These are phyloP conservation scores for Apodemia mormo DNA, from an alignment of 2,888 invertebrate genomes.

Conservation along the genomic window DNA sequence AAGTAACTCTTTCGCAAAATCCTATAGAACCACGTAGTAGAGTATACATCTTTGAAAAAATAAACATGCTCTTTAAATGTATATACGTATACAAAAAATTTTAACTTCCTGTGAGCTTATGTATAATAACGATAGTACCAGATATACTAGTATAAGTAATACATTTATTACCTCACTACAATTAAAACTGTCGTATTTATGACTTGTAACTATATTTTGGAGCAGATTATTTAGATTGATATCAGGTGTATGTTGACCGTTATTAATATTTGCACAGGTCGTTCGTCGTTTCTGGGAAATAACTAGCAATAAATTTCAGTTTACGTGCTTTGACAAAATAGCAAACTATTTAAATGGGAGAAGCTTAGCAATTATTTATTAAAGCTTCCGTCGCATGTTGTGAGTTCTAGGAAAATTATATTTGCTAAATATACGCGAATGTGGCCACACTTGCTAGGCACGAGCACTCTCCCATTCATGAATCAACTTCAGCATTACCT, in stretches of 20 bases:
- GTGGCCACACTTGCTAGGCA: slow-evolving; percentile 55
- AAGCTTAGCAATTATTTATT: slow-evolving; percentile 40
- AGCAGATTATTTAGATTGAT: not conserved
- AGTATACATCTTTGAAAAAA: no score
- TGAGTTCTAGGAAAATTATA: slow-evolving; percentile 70
- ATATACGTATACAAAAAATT: no score
- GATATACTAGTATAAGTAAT: not conserved
- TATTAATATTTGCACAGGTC: slow-evolving; percentile 7
- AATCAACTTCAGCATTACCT: slow-evolving; percentile 79
- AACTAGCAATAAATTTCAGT: slow-evolving; percentile 14
- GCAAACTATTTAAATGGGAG: slow-evolving; percentile 25
- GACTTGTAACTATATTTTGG: not conserved
- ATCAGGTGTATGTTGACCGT: not conserved
- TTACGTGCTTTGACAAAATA: slow-evolving; percentile 22
- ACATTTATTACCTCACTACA: not conserved
- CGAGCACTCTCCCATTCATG: slow-evolving; percentile 74
- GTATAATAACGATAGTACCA: not conserved
- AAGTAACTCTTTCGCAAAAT: no score
- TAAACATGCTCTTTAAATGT: no score
- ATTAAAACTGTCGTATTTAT: not conserved
- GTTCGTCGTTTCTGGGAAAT: not conserved
- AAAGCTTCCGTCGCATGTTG: slow-evolving; percentile 70
- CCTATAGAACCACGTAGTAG: no score
- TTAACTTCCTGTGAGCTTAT: no score
- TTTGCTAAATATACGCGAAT: slow-evolving; percentile 70